Base-by-base conservation (phyloP, 1,140 invertebrate genomes). In the Chironomus tepperi region DNA sequence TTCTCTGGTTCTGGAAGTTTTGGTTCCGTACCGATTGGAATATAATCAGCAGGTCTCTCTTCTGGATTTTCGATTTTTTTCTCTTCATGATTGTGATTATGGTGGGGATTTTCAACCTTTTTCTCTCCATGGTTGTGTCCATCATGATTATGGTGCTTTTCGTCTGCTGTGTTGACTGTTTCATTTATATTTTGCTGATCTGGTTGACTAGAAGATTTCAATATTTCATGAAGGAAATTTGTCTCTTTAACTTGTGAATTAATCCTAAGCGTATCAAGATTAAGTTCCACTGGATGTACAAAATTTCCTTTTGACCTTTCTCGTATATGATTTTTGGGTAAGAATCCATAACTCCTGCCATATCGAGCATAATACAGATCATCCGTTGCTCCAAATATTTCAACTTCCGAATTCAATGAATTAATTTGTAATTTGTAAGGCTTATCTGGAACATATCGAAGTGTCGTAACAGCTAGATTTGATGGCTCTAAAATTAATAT, bases 1-100 rank as follows among this genome's bases (percentile, higher is more conserved):
- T 74, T 75, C 72, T 74, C 42, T 75, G 21, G 6, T 73, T 43
- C 43, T n/a, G n/a, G n/a, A 64, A 65, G 75, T 24, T 19, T 19
- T 21, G 65, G 65, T 10, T 70, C 65, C 3, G 16, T 21, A 19
- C 16, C 16, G 16, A 21, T 70, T 19, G 65, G 65, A 70, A 19
- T 70, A 19, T 18, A 18, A 70, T 19, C 19, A 18, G 9, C 19
- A 9, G 65, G 65, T 10, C 16, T 8, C 7, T 70, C 65, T 21
- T 70, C 65, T 8, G 16, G 16, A 70, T 70, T 70, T 19, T 70
- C 5, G 3, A 15, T 12, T 15, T 57, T 57, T 12, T n/a, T 57
- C n/a, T 57, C 47, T 70, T 18, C 16, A 70, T 18, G n/a, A 5
- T 19, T 70, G 7, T 70, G 16, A 67, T 16, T 67, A 10, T n/a